phyloP scores from a whole-genome alignment of 1,140 invertebrate genomes.

The Drosophila bipectinata region DNA sequence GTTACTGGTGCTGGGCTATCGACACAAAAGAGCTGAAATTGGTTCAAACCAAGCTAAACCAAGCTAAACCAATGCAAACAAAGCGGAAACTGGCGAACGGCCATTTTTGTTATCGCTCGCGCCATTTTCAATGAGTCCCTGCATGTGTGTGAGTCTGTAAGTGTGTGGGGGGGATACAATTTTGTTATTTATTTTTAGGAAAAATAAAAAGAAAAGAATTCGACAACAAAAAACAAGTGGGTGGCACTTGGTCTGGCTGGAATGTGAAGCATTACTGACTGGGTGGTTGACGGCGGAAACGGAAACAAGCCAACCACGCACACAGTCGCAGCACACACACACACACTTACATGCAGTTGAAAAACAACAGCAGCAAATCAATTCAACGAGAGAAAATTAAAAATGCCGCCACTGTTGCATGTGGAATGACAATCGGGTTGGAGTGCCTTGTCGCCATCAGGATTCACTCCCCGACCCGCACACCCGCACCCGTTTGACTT shows the following conservation, averaged over 20 bases:
- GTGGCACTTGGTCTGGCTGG: background rate
- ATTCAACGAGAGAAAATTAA: slow-evolving; percentile 69
- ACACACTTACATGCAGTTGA: background rate
- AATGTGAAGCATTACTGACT: slow-evolving; percentile 2
- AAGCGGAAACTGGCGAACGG: slow-evolving; percentile 70
- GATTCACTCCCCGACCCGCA: background rate
- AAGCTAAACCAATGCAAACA: slow-evolving; percentile 60
- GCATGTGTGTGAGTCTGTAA: slow-evolving; percentile 21
- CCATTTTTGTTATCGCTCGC: slow-evolving; percentile 78
- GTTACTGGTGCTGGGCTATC: slow-evolving; percentile 53
- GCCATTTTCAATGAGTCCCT: slow-evolving; percentile 66
- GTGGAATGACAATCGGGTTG: slow-evolving; percentile 41
- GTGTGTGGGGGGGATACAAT: slow-evolving; percentile 50
- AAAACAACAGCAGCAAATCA: slow-evolving; percentile 58
- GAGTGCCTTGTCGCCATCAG: background rate
- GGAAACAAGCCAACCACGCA: slow-evolving; percentile 54
- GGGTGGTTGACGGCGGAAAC: slow-evolving; percentile 55
- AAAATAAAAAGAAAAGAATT: slow-evolving; percentile 24
- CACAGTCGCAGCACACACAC: slow-evolving; percentile 22
- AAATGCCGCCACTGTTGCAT: slow-evolving; percentile 70
- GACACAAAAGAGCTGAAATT: slow-evolving; percentile 40
- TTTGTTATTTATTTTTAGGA: slow-evolving; percentile 50
- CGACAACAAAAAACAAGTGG: slow-evolving; percentile 31
- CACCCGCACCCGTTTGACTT: slow-evolving; percentile 41
- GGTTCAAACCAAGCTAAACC: slow-evolving; percentile 67